Percentiles rank a stretch among this genome's conserved stretches.
Conservation (phyloP, 2,888 invertebrate species). For the Seladonia tumulorum region DNA sequence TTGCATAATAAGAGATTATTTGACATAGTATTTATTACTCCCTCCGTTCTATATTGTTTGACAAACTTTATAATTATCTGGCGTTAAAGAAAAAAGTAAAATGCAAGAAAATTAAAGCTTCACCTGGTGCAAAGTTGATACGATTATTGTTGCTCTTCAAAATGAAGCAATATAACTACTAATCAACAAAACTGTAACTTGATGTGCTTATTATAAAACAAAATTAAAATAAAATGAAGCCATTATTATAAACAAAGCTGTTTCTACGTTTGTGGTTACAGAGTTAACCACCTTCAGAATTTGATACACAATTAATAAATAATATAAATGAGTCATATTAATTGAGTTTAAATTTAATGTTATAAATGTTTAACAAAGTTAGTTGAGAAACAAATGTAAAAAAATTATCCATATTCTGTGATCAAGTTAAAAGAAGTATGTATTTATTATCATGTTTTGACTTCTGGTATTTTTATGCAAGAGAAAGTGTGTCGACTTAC, state of each 20-base stretch:
- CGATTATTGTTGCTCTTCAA: background rate
- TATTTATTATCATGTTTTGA: background rate
- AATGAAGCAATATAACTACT: background rate
- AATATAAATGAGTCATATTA: background rate
- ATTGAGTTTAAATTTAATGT: background rate
- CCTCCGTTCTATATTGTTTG: background rate
- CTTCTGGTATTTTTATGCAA: background rate
- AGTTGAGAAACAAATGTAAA: too few relatives aligned
- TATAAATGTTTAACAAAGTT: background rate
- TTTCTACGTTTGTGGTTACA: too few relatives aligned
- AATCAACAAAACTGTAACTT: background rate
- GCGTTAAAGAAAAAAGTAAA: background rate
- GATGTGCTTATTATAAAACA: background rate
- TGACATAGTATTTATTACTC: background rate
- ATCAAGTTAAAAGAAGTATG: background rate
- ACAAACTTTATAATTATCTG: background rate
- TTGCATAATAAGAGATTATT: background rate
- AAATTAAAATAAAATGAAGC: background rate
- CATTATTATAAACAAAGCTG: background rate
- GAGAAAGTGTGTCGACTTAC: background rate
- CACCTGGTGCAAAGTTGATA: background rate
- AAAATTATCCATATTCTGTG: too few relatives aligned
- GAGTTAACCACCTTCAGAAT: background rate
- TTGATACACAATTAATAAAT: background rate
- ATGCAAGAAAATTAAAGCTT: background rate